A percentile compares a stretch with the other conserved stretches of the same genome.
phyloP scores from a whole-genome alignment of 2,797 vertebrate species.

The Epinephelus malabaricus region DNA sequence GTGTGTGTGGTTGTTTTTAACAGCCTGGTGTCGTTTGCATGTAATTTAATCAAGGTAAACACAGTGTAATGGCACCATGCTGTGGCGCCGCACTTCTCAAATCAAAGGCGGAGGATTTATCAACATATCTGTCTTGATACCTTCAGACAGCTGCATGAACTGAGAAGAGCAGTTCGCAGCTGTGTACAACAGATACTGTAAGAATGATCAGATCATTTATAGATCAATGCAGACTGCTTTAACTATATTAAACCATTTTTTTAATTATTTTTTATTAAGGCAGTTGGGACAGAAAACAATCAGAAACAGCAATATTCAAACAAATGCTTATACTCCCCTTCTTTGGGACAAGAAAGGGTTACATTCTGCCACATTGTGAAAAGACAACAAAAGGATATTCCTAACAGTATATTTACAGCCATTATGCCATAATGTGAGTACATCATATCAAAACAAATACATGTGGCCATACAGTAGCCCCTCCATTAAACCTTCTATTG shows the following conservation, averaged over 20 bases:
- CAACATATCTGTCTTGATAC: slow-evolving; percentile 13
- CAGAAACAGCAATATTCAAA: too few relatives aligned
- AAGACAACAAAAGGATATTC: too few relatives aligned
- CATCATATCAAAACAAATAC: too few relatives aligned
- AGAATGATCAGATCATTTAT: not conserved
- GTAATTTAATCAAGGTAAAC: slow-evolving; percentile 14
- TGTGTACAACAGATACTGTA: not conserved
- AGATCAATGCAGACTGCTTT: not conserved
- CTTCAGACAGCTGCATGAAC: slow-evolving; percentile 11
- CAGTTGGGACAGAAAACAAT: too few relatives aligned
- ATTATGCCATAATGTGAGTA: too few relatives aligned
- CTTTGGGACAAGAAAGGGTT: too few relatives aligned
- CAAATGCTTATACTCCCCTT: too few relatives aligned
- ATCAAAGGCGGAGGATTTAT: slow-evolving; percentile 17
- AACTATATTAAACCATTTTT: not conserved
- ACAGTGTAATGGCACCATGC: not conserved
- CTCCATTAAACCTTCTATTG: not conserved
- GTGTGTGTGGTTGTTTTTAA: not conserved
- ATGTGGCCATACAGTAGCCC: too few relatives aligned
- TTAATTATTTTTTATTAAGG: too few relatives aligned
- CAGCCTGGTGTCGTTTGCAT: not conserved
- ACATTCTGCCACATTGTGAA: too few relatives aligned
- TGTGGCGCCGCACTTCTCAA: not conserved
- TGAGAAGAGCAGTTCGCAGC: not conserved
- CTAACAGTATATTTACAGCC: too few relatives aligned